Conservation (phyloP, 2,888 invertebrate genomes). For the Phaedon cochleariae region DNA sequence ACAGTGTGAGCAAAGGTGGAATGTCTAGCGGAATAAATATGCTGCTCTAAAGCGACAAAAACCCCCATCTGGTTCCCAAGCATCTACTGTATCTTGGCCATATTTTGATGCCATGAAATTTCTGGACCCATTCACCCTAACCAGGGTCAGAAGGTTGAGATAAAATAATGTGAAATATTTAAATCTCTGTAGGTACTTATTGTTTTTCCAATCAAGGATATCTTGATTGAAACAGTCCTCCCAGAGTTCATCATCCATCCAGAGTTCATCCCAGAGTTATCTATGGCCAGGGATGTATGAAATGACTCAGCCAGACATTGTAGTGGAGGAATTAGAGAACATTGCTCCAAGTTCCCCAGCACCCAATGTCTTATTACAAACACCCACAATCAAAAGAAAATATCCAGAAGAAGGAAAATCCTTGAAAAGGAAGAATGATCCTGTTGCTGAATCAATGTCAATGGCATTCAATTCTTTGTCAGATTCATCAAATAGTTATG, state of each 20-base stretch:
- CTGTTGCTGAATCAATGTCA: background rate
- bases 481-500: background rate
- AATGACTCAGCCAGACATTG: background rate
- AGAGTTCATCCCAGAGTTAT: background rate
- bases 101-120: background rate
- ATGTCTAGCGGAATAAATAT: background rate
- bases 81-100: background rate
- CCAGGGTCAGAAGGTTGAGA: background rate
- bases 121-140: background rate
- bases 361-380: background rate
- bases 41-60: background rate
- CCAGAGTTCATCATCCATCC: background rate
- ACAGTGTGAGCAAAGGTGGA: background rate
- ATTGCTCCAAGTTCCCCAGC: background rate
- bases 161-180: background rate
- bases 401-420: background rate
- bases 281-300: background rate
- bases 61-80: background rate
- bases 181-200: background rate
- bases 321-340: background rate
- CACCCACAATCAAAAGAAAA: background rate
- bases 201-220: background rate
- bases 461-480: background rate
- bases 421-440: too few relatives aligned
- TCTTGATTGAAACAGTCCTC: background rate